These are phyloP conservation scores for Heliconius ismenius DNA, from an alignment of 2,888 invertebrate genomes.

Conservation along the genomic window DNA sequence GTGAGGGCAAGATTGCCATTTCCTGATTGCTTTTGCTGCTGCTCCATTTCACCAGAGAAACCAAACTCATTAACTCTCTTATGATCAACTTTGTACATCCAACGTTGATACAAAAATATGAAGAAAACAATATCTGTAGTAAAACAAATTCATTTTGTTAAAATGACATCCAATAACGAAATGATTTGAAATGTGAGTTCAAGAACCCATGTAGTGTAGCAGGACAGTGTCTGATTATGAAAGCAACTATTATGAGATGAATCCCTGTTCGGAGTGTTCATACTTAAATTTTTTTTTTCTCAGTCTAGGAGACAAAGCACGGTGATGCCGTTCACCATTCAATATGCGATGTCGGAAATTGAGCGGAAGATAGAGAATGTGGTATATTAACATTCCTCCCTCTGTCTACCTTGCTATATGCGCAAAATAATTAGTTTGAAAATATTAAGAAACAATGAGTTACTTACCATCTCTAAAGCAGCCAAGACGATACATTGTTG, in stretches of 20 bases:
- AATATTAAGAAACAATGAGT: constrained; percentile 14
- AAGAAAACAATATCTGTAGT: constrained; percentile 97
- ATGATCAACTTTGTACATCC: constrained; percentile 98
- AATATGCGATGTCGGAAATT: too few relatives aligned
- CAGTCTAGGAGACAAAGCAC: too few relatives aligned
- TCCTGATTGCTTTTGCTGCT: constrained; percentile 71
- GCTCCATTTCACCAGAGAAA: constrained; percentile 95
- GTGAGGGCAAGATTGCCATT: constrained; percentile 66
- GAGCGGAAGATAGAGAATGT: background rate
- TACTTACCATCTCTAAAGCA: constrained; percentile 96
- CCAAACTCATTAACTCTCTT: constrained; percentile 98
- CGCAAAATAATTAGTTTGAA: background rate
- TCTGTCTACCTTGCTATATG: too few relatives aligned
- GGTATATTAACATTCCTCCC: background rate
- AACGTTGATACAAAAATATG: constrained; percentile 98
- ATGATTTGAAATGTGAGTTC: background rate
- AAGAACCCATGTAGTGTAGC: background rate
- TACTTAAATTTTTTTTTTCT: background rate
- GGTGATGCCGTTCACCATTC: too few relatives aligned
- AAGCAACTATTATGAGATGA: background rate
- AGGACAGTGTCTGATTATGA: background rate
- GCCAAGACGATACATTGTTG: constrained; percentile 98
- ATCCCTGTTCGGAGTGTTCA: background rate
- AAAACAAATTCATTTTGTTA: constrained; percentile 40
- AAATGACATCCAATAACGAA: background rate